These are phyloP conservation scores for Xylota sylvarum DNA, from an alignment of 2,888 invertebrate species.

Conservation along the genomic window DNA sequence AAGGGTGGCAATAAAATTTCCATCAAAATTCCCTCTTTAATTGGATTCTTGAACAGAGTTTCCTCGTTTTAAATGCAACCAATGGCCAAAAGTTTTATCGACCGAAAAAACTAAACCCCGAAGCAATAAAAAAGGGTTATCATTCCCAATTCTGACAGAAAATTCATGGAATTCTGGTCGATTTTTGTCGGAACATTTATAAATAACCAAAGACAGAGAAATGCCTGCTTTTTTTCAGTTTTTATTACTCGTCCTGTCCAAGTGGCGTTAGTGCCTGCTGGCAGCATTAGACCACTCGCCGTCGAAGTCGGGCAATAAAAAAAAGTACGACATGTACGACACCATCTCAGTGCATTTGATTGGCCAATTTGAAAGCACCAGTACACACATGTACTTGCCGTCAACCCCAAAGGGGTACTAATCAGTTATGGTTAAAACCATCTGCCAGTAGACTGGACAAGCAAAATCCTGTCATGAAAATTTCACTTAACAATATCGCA, in stretches of 20 bases:
- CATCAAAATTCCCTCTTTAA: conserved; percentile 19
- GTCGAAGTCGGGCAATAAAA: not conserved
- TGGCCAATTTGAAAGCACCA: not conserved
- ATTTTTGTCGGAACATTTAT: conserved; percentile 10
- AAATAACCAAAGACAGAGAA: not conserved
- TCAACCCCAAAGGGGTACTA: conserved; percentile 33
- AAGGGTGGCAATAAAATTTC: conserved; percentile 30
- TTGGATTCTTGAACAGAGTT: conserved; percentile 14
- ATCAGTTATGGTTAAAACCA: conserved; percentile 51
- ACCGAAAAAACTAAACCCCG: conserved; percentile 16
- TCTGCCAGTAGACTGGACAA: conserved; percentile 34
- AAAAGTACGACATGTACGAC: not conserved
- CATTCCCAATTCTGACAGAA: not conserved
- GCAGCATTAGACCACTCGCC: not conserved
- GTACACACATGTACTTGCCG: conserved; percentile 10
- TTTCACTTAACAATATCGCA: conserved; percentile 34
- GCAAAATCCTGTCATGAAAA: conserved; percentile 37
- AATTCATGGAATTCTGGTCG: conserved; percentile 18
- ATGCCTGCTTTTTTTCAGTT: not conserved
- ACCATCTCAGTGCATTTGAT: not conserved
- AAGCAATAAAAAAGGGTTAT: conserved; percentile 27
- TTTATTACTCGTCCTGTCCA: not conserved
- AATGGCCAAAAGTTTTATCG: conserved; percentile 22
- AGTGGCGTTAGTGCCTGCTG: not conserved
- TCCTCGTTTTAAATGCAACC: not conserved